Evolutionary conservation across 2,797 vertebrate species (phyloP), one percentile per base, ranked within the genome.

Genomic region (Urophycis tenuis): DNA sequence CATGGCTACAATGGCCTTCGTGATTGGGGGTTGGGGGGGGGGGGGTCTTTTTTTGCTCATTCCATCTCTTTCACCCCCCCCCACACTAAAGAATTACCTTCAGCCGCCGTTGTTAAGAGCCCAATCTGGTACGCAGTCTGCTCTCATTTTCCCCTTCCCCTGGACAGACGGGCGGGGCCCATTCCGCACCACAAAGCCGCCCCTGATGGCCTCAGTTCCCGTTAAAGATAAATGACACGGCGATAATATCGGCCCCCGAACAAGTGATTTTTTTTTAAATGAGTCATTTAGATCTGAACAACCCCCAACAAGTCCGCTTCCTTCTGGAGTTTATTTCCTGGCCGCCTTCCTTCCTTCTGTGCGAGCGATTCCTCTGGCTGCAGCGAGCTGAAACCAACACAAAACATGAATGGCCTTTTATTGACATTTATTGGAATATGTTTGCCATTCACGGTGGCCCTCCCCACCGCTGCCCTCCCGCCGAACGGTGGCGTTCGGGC

Each of bases 21-120:
- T 70, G 75, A 83, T 81, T 31, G 33, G 49, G 35, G 10, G 4
- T 36, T 4, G 39, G 10, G 39, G 11, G 39, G 39, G 75, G 77
- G 74, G 36, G 77, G 12, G 78, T 79, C 22, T 69, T 74, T 81
- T 60, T 32, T 29, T 34, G 41, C 36, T 85, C 80, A 82, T 86
- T 83, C 80, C 82, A 77, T 71, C 74, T 80, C 83, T 85, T 80
- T 75, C 85, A 72, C 88, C 82, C 85, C 78, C 60, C 71, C 84
- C 72, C 88, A 81, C 88, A 81, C 49, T 67, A 76, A 34, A 76
- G 36, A 49, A 70, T 74, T 78, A 12, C 81, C 75, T 82, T 84
- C 75, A 79, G 79, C 80, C 85, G 78, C 82, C 82, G 74, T 76
- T 83, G 69, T 75, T 72, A 82, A 76, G 30, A 78, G 69, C 9